Percentiles rank a stretch among this genome's conserved stretches.
Conservation (phyloP, 2,113 vertebrate species). For the Xenopus laevis region DNA sequence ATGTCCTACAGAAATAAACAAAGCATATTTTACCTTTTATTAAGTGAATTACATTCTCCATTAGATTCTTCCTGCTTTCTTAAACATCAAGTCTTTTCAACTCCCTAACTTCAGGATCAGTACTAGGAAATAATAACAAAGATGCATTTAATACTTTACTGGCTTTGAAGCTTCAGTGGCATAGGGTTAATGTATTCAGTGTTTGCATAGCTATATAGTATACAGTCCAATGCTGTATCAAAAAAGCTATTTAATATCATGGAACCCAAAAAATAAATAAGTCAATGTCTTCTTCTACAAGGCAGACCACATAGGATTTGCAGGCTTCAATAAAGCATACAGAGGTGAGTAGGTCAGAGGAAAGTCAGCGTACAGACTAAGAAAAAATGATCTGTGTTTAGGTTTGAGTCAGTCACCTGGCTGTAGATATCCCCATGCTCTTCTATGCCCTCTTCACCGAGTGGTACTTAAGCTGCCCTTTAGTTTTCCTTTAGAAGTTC, state of each 20-base stretch:
- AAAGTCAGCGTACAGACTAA: constrained; percentile 10
- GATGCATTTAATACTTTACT: background rate
- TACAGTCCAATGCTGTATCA: background rate
- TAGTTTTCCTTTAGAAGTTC: constrained; percentile 4
- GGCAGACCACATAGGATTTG: constrained; percentile 15
- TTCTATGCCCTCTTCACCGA: constrained; percentile 13
- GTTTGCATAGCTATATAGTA: no score
- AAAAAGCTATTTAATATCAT: background rate
- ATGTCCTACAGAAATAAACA: no score
- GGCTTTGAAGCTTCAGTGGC: no score
- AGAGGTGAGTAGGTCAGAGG: constrained; percentile 12
- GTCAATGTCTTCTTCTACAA: background rate
- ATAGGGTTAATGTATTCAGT: no score
- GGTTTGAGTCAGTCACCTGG: constrained; percentile 14
- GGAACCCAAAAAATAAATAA: background rate
- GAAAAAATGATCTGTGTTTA: constrained; percentile 14
- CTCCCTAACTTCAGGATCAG: no score
- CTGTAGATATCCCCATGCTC: constrained; percentile 4
- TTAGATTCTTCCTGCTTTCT: no score
- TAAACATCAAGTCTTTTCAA: no score
- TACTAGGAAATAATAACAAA: no score
- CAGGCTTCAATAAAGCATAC: background rate
- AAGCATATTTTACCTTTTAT: no score
- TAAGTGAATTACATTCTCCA: no score
- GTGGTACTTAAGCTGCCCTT: constrained; percentile 31